These are phyloP conservation scores for Bathybates hornii DNA, from an alignment of 2,113 vertebrate genomes.

Conservation along the genomic window DNA sequence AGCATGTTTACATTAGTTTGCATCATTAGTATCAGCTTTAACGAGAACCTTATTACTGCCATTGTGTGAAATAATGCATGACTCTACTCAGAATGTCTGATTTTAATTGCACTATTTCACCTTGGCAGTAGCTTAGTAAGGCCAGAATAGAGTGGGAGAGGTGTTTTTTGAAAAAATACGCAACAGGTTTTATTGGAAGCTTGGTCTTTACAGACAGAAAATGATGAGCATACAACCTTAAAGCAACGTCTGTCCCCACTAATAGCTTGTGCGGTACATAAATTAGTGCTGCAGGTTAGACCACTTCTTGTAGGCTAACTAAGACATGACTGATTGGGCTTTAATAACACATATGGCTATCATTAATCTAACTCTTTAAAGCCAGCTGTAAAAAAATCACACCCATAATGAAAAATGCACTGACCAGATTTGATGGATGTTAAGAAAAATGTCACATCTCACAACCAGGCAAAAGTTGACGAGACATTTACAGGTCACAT, in stretches of 20 bases:
- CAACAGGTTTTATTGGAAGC: neutral
- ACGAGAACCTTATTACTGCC: neutral
- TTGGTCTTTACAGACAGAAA: neutral
- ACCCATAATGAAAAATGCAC: neutral
- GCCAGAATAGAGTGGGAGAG: neutral
- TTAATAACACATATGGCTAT: constrained; percentile 20
- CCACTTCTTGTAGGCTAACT: neutral
- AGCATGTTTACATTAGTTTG: neutral
- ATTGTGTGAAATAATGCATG: neutral
- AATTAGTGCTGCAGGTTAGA: neutral
- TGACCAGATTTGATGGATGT: neutral
- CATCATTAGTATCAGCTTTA: neutral
- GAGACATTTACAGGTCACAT: neutral
- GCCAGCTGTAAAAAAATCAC: neutral
- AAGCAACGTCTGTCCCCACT: neutral
- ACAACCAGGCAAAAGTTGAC: neutral
- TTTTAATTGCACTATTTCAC: neutral
- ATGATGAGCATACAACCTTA: neutral
- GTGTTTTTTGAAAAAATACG: neutral
- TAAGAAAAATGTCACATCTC: neutral
- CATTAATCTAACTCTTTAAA: neutral
- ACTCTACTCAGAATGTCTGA: neutral
- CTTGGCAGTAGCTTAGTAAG: neutral
- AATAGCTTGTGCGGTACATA: neutral
- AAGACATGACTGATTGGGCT: constrained; percentile 38